These are phyloP conservation scores for Melanaphis sacchari DNA, from an alignment of 1,140 invertebrate genomes.

Conservation along the genomic window DNA sequence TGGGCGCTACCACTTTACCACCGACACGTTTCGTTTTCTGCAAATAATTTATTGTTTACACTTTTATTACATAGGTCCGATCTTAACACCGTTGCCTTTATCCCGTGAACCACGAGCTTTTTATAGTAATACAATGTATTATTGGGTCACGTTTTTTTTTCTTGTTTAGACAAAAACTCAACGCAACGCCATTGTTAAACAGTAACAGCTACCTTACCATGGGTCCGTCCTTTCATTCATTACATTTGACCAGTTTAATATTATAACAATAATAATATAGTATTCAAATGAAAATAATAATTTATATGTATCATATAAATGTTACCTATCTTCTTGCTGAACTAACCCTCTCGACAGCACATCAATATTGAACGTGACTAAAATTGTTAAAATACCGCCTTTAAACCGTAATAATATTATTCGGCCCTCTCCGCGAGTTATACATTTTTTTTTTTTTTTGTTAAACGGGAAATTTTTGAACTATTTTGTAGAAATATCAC, in stretches of 20 bases:
- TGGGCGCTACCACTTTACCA: background rate
- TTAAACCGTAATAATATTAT: too few relatives aligned
- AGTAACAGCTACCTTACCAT: background rate
- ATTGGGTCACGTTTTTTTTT: background rate
- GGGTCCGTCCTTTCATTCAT: background rate
- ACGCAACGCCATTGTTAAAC: background rate
- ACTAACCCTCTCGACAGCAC: background rate
- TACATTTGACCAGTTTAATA: too few relatives aligned
- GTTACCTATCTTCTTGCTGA: background rate
- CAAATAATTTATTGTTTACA: conserved; percentile 4
- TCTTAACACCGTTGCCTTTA: background rate
- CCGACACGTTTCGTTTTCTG: background rate
- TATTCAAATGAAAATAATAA: too few relatives aligned
- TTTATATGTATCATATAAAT: background rate
- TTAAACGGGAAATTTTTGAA: too few relatives aligned
- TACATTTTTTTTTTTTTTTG: too few relatives aligned
- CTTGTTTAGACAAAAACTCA: background rate
- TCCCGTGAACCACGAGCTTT: background rate
- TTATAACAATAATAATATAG: too few relatives aligned
- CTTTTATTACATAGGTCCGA: background rate
- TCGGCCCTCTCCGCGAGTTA: too few relatives aligned
- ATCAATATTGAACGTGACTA: background rate
- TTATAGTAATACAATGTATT: background rate
- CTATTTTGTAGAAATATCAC: background rate
- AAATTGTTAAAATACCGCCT: background rate